A percentile compares a stretch with the other conserved stretches of the same genome.
phyloP scores from a whole-genome alignment of 2,888 invertebrate species.

The Bugula neritina region DNA sequence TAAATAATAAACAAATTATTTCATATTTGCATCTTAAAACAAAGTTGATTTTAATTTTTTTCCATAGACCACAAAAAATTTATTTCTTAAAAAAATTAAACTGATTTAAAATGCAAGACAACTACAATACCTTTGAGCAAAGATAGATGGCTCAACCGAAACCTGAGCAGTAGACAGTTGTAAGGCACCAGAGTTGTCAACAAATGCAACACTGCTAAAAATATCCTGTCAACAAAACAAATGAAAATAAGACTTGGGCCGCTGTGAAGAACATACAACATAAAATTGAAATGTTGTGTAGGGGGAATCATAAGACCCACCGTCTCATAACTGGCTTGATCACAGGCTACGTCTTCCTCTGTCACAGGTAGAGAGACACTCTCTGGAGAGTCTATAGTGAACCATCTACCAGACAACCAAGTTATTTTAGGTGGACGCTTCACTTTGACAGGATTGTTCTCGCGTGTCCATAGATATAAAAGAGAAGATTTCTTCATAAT shows the following conservation, averaged over 20 bases:
- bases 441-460: neutral
- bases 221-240: neutral
- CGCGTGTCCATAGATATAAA: neutral
- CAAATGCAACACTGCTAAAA: neutral
- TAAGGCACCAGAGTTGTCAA: neutral
- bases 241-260: too few species aligned
- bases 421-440: constrained; percentile 3
- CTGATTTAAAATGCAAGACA: too few species aligned
- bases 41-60: too few species aligned
- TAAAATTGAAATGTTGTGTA: too few species aligned
- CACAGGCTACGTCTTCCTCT: neutral
- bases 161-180: neutral
- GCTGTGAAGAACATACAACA: too few species aligned
- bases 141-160: constrained; percentile 6
- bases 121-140: constrained; percentile 20
- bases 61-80: too few species aligned
- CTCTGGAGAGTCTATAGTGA: neutral
- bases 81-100: too few species aligned
- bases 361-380: neutral
- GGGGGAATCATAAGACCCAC: neutral
- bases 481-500: neutral
- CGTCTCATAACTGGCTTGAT: neutral
- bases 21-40: too few species aligned
- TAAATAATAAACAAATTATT: too few species aligned
- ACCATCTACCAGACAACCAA: neutral